Base-by-base conservation (phyloP, 2,888 invertebrate genomes). In the Acrobasis consociella region DNA sequence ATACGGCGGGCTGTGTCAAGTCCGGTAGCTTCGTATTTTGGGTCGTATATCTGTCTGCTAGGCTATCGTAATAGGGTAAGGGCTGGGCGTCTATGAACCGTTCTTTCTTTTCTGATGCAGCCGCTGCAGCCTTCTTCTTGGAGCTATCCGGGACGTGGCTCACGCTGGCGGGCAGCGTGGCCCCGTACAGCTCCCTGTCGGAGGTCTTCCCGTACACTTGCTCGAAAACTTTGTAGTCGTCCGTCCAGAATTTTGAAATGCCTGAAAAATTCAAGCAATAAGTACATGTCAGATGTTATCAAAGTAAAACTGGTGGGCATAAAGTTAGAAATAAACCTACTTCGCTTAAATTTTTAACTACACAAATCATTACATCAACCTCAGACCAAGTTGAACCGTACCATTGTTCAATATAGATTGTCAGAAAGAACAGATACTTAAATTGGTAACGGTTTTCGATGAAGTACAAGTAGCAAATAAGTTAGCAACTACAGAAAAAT, bases 201-300 rank as follows among this genome's bases (percentile, higher is more conserved):
- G 91, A 91, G 2, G 91, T 91, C 70, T 82, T 89, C 0, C 89
- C 90, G 67, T 91, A 92, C 5, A 91, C 74, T 69, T 90, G 86
- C 52, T 89, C 87, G 67, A 91, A 88, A 1, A 85, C 76, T 68
- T 89, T 92, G 72, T 83, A 86, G 68, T 91, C 89, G 49, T 91
- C 90, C 1, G 86, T 82, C 91, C 89, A 91, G 71, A 89, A 90
- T 72, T 89, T 83, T 22, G 86, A 78, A 8, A 87, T 75, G 62
- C 84, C 90, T 90, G 81, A 0, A 81, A 85, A 13, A 13, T 7
- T 0, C 46, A 42, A 31, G 9, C 0, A 56, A 39, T 1, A 42
- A 9, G 13, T 42, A 13, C 11, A n/a, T 42, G 22, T 22, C 8
- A 31, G 5, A 31, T 31, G 31, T 31, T 31, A 31, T 31, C 31